These are phyloP conservation scores for Anthophora plumipes DNA, from an alignment of 2,888 invertebrate species.

Conservation along the genomic window DNA sequence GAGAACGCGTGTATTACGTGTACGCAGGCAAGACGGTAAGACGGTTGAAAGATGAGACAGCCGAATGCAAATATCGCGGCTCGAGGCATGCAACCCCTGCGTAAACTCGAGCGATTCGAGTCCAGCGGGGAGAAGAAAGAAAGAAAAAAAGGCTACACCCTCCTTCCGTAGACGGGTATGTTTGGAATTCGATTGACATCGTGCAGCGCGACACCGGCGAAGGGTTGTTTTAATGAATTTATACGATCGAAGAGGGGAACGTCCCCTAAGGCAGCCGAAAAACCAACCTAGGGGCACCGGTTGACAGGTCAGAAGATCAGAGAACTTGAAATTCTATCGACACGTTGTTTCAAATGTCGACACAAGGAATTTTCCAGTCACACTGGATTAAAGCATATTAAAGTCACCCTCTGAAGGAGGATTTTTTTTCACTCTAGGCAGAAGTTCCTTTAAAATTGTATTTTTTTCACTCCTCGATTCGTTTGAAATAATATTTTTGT, in stretches of 20 bases:
- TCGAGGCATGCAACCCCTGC: constrained; percentile 41
- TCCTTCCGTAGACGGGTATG: constrained; percentile 66
- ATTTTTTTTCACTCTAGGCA: too few relatives aligned
- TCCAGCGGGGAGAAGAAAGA: constrained; percentile 9
- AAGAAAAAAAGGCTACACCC: constrained; percentile 59
- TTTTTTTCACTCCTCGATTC: too few relatives aligned
- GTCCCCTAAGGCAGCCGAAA: constrained; percentile 36
- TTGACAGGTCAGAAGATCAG: constrained; percentile 55
- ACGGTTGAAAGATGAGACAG: constrained; percentile 52
- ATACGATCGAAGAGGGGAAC: constrained; percentile 66
- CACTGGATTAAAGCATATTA: constrained; percentile 34
- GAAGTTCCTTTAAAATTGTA: too few relatives aligned
- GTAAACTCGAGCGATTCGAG: constrained; percentile 51
- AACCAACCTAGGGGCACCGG: constrained; percentile 37
- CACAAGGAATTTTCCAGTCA: constrained; percentile 40
- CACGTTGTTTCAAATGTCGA: constrained; percentile 43
- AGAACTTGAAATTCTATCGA: constrained; percentile 60
- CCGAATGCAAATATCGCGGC: constrained; percentile 56
- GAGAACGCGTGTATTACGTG: neutral
- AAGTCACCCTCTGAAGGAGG: neutral
- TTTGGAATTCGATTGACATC: constrained; percentile 79
- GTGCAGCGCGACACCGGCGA: constrained; percentile 74
- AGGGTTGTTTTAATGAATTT: constrained; percentile 83
- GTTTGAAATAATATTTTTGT: too few relatives aligned
- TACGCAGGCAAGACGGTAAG: constrained; percentile 20